A percentile compares a stretch with the other conserved stretches of the same genome.
phyloP scores from a whole-genome alignment of 1,140 invertebrate species.

The Microplitis mediator region DNA sequence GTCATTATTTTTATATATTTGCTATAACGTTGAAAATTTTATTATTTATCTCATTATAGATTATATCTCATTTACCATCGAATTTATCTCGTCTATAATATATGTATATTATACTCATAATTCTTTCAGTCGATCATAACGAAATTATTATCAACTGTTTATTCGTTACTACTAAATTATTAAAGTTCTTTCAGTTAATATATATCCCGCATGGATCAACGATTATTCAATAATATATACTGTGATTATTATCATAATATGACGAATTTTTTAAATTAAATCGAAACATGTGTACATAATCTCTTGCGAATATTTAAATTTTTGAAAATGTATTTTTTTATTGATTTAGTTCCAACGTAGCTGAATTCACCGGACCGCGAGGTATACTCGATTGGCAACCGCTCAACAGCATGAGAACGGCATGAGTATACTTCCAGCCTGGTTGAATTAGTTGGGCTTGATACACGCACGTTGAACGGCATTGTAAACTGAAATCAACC shows the following conservation, averaged over 20 bases:
- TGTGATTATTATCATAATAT: neutral
- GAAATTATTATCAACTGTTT: neutral
- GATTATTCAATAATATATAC: constrained; percentile 2
- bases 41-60: neutral
- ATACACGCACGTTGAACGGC: constrained; percentile 18
- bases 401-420: constrained; percentile 64
- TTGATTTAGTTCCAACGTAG: constrained; percentile 53
- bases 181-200: constrained; percentile 45
- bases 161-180: neutral
- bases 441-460: constrained; percentile 55
- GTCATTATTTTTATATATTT: neutral
- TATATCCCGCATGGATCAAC: constrained; percentile 32
- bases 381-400: constrained; percentile 62
- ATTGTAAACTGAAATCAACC: constrained; percentile 11
- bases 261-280: neutral
- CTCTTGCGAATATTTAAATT: constrained; percentile 30
- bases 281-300: constrained; percentile 31
- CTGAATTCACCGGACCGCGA: constrained; percentile 57
- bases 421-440: constrained; percentile 61
- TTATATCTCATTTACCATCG: no score
- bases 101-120: neutral
- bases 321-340: constrained; percentile 43
- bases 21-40: neutral
- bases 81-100: neutral
- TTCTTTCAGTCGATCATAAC: constrained; percentile 14